These are phyloP conservation scores for Harlomillsia oculata DNA, from an alignment of 1,140 invertebrate species.

Conservation along the genomic window DNA sequence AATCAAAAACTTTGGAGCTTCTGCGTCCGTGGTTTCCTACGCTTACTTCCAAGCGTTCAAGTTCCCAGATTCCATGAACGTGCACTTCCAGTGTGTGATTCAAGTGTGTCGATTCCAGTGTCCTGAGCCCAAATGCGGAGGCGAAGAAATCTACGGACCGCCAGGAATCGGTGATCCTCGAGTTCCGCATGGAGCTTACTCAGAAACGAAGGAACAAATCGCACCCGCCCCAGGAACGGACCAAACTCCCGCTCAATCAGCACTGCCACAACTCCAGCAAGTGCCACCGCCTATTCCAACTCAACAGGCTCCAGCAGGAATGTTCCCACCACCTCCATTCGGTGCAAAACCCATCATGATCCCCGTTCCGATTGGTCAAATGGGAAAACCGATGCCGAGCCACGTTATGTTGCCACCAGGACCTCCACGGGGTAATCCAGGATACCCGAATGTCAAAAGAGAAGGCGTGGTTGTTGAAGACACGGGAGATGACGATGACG, in stretches of 20 bases:
- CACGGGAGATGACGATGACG: constrained; percentile 21
- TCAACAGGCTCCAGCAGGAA: constrained; percentile 21
- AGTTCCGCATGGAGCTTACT: constrained; percentile 65
- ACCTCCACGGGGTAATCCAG: constrained; percentile 54
- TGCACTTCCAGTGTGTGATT: constrained; percentile 93
- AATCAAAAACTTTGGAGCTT: constrained; percentile 88
- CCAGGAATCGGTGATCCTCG: constrained; percentile 57
- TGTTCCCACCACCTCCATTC: constrained; percentile 14
- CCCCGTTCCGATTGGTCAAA: constrained; percentile 24
- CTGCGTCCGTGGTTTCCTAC: constrained; percentile 84
- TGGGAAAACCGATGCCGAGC: constrained; percentile 27
- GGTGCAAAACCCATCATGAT: constrained; percentile 33
- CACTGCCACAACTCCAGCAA: constrained; percentile 37
- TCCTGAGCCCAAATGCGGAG: constrained; percentile 76
- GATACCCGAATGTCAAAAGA: constrained; percentile 54
- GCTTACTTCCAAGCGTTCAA: constrained; percentile 95
- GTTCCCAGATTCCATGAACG: constrained; percentile 94
- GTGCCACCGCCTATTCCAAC: constrained; percentile 28
- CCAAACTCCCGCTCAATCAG: constrained; percentile 41
- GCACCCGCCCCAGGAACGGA: constrained; percentile 54
- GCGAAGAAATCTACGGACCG: constrained; percentile 57
- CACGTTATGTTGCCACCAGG: constrained; percentile 61
- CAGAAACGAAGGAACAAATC: constrained; percentile 66
- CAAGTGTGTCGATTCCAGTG: constrained; percentile 89
- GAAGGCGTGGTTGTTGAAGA: constrained; percentile 54